Conservation (phyloP, 2,797 vertebrate genomes). For the Anolis apletophallus region DNA sequence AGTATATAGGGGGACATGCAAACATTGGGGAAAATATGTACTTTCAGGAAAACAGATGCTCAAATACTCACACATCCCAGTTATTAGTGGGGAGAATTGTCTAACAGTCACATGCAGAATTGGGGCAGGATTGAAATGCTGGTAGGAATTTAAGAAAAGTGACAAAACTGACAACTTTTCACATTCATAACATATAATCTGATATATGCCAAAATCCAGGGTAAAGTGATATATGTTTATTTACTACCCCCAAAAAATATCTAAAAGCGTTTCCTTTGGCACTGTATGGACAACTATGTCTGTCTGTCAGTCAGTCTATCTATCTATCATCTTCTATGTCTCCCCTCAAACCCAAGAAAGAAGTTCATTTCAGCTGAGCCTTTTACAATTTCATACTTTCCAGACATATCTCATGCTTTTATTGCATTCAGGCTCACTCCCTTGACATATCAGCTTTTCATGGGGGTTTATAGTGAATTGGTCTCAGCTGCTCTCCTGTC, state of each 20-base stretch:
- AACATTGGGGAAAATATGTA: not conserved
- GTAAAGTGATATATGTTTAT: not conserved
- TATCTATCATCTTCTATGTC: not conserved
- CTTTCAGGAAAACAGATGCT: not conserved
- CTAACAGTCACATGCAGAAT: not conserved
- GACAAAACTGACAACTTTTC: not conserved
- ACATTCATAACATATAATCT: not conserved
- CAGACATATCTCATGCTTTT: not conserved
- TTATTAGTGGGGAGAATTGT: not conserved
- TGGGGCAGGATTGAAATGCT: not conserved
- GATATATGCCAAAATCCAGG: not conserved
- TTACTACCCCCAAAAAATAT: too few relatives aligned
- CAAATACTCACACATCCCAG: not conserved
- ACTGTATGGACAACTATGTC: not conserved
- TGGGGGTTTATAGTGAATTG: not conserved
- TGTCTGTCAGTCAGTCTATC: not conserved
- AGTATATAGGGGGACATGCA: not conserved
- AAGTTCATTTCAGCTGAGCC: not conserved
- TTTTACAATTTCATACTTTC: conserved; percentile 4
- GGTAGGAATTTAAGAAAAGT: not conserved
- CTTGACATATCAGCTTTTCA: conserved; percentile 1
- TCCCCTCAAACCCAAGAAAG: not conserved
- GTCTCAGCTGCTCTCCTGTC: not conserved
- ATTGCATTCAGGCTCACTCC: conserved; percentile 2
- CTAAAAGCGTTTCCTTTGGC: not conserved